phyloP scores from a whole-genome alignment of 2,113 vertebrate genomes.

The Plecturocebus donacophilus region DNA sequence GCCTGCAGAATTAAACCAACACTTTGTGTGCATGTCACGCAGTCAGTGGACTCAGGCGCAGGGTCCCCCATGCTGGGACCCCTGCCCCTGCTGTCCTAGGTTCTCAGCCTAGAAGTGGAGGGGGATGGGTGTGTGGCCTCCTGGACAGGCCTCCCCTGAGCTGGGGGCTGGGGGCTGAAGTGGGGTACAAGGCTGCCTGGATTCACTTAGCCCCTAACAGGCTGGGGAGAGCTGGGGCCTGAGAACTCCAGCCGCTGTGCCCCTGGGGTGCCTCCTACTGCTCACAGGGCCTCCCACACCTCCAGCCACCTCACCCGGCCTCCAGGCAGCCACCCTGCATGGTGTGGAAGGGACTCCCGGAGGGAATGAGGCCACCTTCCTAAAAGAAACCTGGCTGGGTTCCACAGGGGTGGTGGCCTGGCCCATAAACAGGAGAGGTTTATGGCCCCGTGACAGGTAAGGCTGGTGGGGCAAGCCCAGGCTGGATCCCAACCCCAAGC shows the following conservation, averaged over 20 bases:
- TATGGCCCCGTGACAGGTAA: neutral
- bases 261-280: neutral
- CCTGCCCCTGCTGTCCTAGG: rapidly evolving
- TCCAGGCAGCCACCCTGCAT: rapidly evolving
- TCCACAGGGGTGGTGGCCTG: neutral
- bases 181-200: too few relatives aligned
- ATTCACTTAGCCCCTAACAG: neutral
- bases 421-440: neutral
- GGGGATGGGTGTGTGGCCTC: rapidly evolving
- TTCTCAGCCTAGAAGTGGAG: neutral
- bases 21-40: rapidly evolving
- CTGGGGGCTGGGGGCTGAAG: too few relatives aligned
- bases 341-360: neutral
- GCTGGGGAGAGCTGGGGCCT: too few relatives aligned
- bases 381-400: neutral
- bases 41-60: neutral
- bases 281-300: neutral
- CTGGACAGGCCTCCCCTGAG: neutral
- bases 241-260: neutral
- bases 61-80: neutral
- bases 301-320: neutral
- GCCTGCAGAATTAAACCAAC: rapidly evolving
- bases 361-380: neutral
- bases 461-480: neutral
- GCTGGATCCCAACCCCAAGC: neutral